phyloP scores from a whole-genome alignment of 2,113 vertebrate species.

The Coptodon bakossiorum region DNA sequence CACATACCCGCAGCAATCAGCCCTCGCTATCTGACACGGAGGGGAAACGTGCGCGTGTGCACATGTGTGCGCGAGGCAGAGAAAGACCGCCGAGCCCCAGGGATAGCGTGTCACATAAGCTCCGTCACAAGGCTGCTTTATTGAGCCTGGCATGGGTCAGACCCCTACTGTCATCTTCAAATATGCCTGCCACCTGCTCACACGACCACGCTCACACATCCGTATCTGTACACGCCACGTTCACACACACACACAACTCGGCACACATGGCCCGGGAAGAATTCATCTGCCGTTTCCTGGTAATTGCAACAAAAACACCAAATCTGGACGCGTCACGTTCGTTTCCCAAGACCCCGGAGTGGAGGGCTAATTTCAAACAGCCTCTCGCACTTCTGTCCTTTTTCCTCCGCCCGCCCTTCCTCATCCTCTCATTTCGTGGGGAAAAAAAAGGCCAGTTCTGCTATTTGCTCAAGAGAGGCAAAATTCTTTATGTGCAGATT shows the following conservation, averaged over 20 bases:
- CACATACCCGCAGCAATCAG: conserved; percentile 28
- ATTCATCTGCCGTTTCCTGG: conserved; percentile 73
- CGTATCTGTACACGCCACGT: conserved; percentile 28
- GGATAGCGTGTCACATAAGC: conserved; percentile 70
- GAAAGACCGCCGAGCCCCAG: conserved; percentile 47
- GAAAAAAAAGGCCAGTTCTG: conserved; percentile 12
- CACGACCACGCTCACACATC: conserved; percentile 25
- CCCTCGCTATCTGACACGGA: conserved; percentile 24
- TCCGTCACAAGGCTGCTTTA: conserved; percentile 71
- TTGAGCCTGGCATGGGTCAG: conserved; percentile 72
- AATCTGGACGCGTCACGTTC: conserved; percentile 71
- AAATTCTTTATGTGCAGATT: conserved; percentile 59
- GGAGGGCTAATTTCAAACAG: conserved; percentile 68
- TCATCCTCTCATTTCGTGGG: neutral
- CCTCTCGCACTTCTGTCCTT: conserved; percentile 35
- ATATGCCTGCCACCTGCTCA: conserved; percentile 77
- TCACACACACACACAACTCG: conserved; percentile 43
- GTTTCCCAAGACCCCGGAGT: conserved; percentile 60
- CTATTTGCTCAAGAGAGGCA: conserved; percentile 53
- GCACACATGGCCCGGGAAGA: conserved; percentile 56
- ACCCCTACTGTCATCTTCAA: conserved; percentile 72
- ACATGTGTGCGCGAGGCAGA: conserved; percentile 18
- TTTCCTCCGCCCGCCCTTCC: neutral
- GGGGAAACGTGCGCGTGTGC: conserved; percentile 12
- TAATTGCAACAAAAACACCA: conserved; percentile 75